Percentiles rank a stretch among this genome's conserved stretches.
Conservation (phyloP, 2,888 invertebrate species). For the Nephrotoma flavescens region DNA sequence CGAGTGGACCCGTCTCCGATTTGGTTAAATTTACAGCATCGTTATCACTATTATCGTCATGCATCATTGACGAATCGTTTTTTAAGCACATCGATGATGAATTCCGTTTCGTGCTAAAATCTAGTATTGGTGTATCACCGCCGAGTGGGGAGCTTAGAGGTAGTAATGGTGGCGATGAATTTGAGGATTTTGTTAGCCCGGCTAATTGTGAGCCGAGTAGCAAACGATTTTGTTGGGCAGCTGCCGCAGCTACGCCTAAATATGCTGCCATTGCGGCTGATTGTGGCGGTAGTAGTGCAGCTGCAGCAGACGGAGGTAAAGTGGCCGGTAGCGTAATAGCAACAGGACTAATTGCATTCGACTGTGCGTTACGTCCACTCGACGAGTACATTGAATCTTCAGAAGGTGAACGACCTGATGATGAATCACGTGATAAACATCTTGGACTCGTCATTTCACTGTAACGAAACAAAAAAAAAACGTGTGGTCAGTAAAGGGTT, state of each 20-base stretch:
- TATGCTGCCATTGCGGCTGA: conserved; percentile 73
- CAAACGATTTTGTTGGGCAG: conserved; percentile 57
- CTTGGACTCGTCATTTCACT: conserved; percentile 63
- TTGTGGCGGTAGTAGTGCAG: conserved; percentile 56
- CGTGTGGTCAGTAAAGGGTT: not conserved
- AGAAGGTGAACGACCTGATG: conserved; percentile 57
- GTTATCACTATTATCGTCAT: conserved; percentile 42
- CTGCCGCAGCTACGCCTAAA: conserved; percentile 55
- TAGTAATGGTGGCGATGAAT: conserved; percentile 29
- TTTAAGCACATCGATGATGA: conserved; percentile 14
- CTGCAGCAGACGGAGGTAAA: conserved; percentile 47
- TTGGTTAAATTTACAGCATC: conserved; percentile 61
- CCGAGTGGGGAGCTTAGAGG: conserved; percentile 40
- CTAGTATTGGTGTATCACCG: conserved; percentile 49
- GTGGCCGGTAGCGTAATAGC: conserved; percentile 51
- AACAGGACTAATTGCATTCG: conserved; percentile 38
- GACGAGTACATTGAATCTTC: conserved; percentile 63
- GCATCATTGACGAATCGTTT: conserved; percentile 27
- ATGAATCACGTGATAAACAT: conserved; percentile 70
- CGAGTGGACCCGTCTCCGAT: conserved; percentile 54
- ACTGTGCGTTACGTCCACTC: conserved; percentile 37
- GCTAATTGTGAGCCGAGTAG: conserved; percentile 62
- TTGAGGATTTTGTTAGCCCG: conserved; percentile 40
- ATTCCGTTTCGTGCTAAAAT: conserved; percentile 64
- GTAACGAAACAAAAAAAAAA: conserved; percentile 35